These are phyloP conservation scores for Colinus virginianus DNA, from an alignment of 2,113 vertebrate genomes.

Conservation along the genomic window DNA sequence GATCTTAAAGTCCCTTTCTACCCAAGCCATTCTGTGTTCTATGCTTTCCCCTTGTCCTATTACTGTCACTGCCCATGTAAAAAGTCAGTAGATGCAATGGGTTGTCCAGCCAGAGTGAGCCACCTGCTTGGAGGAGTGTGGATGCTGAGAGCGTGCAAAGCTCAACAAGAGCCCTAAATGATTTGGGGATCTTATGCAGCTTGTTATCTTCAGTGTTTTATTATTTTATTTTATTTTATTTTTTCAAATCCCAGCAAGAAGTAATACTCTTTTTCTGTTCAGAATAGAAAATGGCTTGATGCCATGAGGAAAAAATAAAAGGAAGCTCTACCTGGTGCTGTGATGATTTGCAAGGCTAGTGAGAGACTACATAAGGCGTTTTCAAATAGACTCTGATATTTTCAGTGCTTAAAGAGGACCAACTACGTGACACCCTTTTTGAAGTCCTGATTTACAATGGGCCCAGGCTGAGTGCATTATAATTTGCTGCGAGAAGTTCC, in stretches of 20 bases:
- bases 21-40: no score
- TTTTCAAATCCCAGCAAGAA: constrained; percentile 47
- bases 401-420: constrained; percentile 69
- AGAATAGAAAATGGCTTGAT: constrained; percentile 72
- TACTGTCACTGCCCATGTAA: not conserved
- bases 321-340: constrained; percentile 57
- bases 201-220: constrained; percentile 47
- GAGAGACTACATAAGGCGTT: constrained; percentile 66
- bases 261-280: constrained; percentile 28
- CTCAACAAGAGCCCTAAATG: not conserved
- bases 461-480: constrained; percentile 76
- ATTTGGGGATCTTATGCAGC: constrained; percentile 38
- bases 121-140: not conserved
- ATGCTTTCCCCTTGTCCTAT: not conserved
- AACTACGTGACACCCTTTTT: constrained; percentile 62
- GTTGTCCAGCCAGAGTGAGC: not conserved
- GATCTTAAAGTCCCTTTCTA: no score
- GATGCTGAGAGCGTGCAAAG: not conserved
- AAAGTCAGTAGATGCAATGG: not conserved
- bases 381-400: constrained; percentile 74
- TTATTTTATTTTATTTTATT: not conserved
- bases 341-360: constrained; percentile 80
- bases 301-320: constrained; percentile 57
- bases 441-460: constrained; percentile 78
- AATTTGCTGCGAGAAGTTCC: constrained; percentile 74